Base-by-base conservation (phyloP, 2,797 vertebrate genomes). In the Amazona ochrocephala region DNA sequence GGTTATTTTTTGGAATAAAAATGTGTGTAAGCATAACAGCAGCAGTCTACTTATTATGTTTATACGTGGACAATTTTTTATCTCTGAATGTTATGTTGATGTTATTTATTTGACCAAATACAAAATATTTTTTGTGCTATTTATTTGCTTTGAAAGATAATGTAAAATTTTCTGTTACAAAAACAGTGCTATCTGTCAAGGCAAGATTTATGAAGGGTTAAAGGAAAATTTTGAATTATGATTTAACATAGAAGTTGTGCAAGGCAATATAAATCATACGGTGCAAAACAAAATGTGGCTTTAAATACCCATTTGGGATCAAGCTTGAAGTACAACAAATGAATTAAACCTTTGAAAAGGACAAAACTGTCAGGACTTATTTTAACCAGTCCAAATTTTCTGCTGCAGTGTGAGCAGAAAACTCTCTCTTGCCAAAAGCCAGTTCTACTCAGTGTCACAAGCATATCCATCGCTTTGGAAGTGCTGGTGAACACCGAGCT, bases 91-190 rank as follows among this genome's bases (percentile, higher is more conserved):
- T 64, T 86, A 39, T 92, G 56, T 84, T 74, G 60, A 70, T 94
- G 44, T 89, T 95, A 47, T 76, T 93, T 92, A 66, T 91, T 94
- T 92, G 86, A 64, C 74, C 45, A 93, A 78, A 95, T 97, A 53
- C 4, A 45, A 9, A 44, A 83, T 74, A 67, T 74, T 95, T 92
- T 72, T 85, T 70, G 14, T 29, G 21, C 54, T 84, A 20, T 89
- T 92, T 89, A 29, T 64, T 51, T 56, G 89, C 17, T 95, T 97
- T 94, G 56, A 60, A 24, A 60, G 56, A 26, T 37, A 60, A 60
- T 37, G n/a, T 26, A n/a, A 60, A 17, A 37, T 60, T 60, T 60
- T 60, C n/a, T 60, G 56, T 37, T 60, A 60, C 23, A 82, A 88
- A 96, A 94, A 73, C 45, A 92, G 15, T 13, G 15, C 58, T 67